Evolutionary conservation across 1,140 invertebrate species (phyloP), one percentile per base, ranked within the genome.

Genomic region (Scaptodrosophila lebanonensis): DNA sequence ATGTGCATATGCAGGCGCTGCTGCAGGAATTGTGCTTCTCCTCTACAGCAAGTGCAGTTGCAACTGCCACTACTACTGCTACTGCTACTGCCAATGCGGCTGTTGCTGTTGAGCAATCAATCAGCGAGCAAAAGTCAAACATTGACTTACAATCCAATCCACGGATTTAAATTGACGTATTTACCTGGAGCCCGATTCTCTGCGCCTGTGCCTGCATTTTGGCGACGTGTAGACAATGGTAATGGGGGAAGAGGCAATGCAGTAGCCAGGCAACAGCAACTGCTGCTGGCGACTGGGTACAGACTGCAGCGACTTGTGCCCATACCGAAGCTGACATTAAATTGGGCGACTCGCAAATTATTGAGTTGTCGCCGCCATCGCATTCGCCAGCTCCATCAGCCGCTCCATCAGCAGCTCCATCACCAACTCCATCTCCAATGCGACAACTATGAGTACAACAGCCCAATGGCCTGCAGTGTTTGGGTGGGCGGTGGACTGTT

Each of bases 81-180:
- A 38, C 47, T 48, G 57, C 29, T 54, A 17, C 35, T 16, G 15
- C 40, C 43, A 22, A 36, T 16, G 66, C 59, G 63, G 72, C 72
- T 65, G 77, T 71, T 83, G 69, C 83, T 83, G 68, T 82, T 82
- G 83, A 76, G 77, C 83, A 85, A 85, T 85, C 83, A 85, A 85
- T 85, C 83, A 85, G 77, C 73, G 75, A 85, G 83, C 83, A 85
- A 84, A 85, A 85, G 83, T 85, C 77, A 85, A 85, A 85, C 83
- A 85, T 85, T 85, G 73, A 76, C 83, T 85, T 79, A 70, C 77
- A 83, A 85, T 83, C 65, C 67, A 82, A 82, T 82, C 75, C 75
- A 82, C 75, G 75, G 75, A 82, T 82, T 82, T 82, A 82, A 82
- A 82, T 82, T 82, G 75, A 82, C 75, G 75, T 82, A 75, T 82